Conservation (phyloP, 2,888 invertebrate genomes). For the Cheilosia variabilis region DNA sequence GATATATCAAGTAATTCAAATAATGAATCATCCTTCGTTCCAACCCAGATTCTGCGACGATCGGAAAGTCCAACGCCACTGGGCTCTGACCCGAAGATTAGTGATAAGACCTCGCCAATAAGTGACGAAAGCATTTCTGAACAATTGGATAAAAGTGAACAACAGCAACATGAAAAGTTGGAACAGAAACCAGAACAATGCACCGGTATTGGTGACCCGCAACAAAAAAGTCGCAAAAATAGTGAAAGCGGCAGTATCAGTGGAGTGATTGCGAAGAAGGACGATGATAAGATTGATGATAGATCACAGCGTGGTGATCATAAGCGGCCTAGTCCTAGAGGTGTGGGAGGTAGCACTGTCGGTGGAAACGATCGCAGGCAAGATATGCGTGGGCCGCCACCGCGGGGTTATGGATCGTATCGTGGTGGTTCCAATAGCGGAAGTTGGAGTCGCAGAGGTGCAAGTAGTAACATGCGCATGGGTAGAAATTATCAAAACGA, state of each 20-base stretch:
- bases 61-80: constrained; percentile 78
- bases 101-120: constrained; percentile 34
- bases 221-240: constrained; percentile 68
- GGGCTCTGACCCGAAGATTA: constrained; percentile 34
- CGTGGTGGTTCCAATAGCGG: constrained; percentile 84
- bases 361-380: constrained; percentile 81
- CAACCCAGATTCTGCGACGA: constrained; percentile 83
- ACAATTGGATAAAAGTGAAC: constrained; percentile 73
- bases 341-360: constrained; percentile 82
- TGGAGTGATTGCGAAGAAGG: constrained; percentile 48
- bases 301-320: constrained; percentile 76
- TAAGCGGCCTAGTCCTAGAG: constrained; percentile 82
- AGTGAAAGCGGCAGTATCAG: constrained; percentile 67
- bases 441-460: constrained; percentile 80
- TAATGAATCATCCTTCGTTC: constrained; percentile 76
- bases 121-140: constrained; percentile 46
- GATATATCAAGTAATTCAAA: constrained; percentile 40
- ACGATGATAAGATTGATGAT: constrained; percentile 58
- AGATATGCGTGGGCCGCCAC: constrained; percentile 81
- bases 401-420: constrained; percentile 83
- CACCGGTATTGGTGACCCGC: constrained; percentile 20
- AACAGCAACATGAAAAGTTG: constrained; percentile 66
- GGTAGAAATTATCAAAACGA: constrained; percentile 83
- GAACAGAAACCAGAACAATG: constrained; percentile 49
- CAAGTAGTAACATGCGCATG: constrained; percentile 81